phyloP scores from a whole-genome alignment of 2,797 vertebrate genomes.

The Pteropus rufus region DNA sequence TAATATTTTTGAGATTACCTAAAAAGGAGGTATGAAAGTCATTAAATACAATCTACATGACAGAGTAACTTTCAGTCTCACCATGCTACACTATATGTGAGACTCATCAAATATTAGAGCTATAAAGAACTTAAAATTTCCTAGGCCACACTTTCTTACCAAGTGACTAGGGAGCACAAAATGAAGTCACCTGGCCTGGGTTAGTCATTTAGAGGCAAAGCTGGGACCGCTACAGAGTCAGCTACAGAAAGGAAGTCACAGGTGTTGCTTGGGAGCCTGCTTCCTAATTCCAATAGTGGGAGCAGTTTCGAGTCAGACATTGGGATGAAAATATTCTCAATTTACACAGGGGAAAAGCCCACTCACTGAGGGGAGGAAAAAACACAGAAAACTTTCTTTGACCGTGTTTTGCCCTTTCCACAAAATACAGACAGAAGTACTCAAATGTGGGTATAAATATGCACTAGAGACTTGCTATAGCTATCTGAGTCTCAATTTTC shows the following conservation, averaged over 20 bases:
- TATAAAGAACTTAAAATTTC: background rate
- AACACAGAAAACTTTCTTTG: background rate
- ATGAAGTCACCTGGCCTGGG: background rate
- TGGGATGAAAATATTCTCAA: background rate
- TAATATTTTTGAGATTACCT: background rate
- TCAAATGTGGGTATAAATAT: background rate
- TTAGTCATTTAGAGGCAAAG: background rate
- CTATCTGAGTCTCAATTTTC: background rate
- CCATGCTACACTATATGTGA: background rate
- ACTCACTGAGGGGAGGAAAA: background rate
- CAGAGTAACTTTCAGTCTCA: background rate
- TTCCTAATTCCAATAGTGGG: background rate
- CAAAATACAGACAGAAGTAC: background rate
- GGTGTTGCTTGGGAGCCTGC: background rate
- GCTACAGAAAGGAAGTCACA: background rate
- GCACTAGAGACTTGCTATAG: background rate
- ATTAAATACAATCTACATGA: background rate
- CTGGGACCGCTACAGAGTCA: background rate
- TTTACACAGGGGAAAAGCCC: background rate
- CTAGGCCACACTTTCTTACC: background rate
- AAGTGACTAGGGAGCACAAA: background rate
- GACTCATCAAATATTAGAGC: background rate
- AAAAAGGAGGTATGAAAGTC: background rate
- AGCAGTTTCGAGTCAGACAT: background rate
- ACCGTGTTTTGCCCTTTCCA: background rate